Evolutionary conservation across 1,140 invertebrate genomes (phyloP).

Genomic region (Galleria mellonella): DNA sequence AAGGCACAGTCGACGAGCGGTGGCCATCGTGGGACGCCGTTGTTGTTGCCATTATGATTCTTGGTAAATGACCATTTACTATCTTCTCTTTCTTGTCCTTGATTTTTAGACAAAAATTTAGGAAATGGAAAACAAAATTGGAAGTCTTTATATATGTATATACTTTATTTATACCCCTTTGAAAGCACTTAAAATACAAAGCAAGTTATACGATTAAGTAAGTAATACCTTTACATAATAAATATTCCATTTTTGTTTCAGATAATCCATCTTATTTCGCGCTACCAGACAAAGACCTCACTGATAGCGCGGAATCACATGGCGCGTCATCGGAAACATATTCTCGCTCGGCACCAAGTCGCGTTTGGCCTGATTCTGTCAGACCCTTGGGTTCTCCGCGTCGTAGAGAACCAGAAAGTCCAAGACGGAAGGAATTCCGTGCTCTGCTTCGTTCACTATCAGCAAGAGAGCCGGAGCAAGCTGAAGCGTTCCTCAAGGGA

Average conservation of each 20-base stretch:
- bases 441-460: constrained; percentile 69
- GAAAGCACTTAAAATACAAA: too few relatives aligned
- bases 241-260: constrained; percentile 42
- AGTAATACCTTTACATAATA: background rate
- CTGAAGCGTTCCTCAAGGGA: constrained; percentile 67
- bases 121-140: too few relatives aligned
- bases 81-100: too few relatives aligned
- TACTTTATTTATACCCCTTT: too few relatives aligned
- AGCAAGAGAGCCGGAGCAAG: constrained; percentile 64
- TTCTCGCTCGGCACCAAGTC: constrained; percentile 53
- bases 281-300: constrained; percentile 63
- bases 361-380: constrained; percentile 44
- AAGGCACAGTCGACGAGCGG: constrained; percentile 32
- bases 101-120: too few relatives aligned
- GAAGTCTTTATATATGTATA: too few relatives aligned
- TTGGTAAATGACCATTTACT: constrained; percentile 39
- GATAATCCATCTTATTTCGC: constrained; percentile 77
- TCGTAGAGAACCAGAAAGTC: constrained; percentile 51
- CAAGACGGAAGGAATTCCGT: constrained; percentile 66
- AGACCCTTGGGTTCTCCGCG: constrained; percentile 47
- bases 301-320: constrained; percentile 33
- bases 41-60: constrained; percentile 27
- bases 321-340: constrained; percentile 34
- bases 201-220: too few relatives aligned
- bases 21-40: constrained; percentile 28